Base-by-base conservation (phyloP, 2,113 vertebrate species). In the Glaucomys volans region DNA sequence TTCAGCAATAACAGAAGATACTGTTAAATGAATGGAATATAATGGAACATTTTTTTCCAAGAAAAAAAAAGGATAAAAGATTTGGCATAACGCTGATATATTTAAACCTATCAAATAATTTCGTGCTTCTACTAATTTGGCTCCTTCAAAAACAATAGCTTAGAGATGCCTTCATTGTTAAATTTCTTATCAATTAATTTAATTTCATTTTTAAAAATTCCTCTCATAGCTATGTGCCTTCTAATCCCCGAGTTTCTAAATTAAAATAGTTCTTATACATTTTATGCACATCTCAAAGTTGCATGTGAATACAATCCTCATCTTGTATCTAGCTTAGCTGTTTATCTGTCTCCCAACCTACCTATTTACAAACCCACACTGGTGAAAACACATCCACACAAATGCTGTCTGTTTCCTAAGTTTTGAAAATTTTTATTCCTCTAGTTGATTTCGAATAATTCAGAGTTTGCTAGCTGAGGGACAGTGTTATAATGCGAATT, bases 41-140 rank as follows among this genome's bases (percentile, higher is more conserved):
- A 44, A 47, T 35, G 32, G 20, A 66, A 35, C 4, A 30, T 44
- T 89, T 80, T 71, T 77, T 42, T 79, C 22, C 28, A 80, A 86
- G 40, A 90, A 20, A 71, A 8, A 59, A 85, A 85, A 64, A 80
- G 4, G 4, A 42, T 74, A 87, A 62, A 54, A 35, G 7, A n/a
- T 79, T 91, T 82, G 52, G 57, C 17, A 64, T 35, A 3, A 79
- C 3, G 42, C 4, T 2, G 13, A 47, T 47, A 40, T 2, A 47
- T 89, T 83, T 81, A 24, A 50, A 88, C 95, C 87, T 77, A 79
- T 87, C 44, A 90, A 89, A 89, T 52, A 85, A 82, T 37, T 89
- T 85, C 3, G 4, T 87, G 32, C 26, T 91, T 85, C 37, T 74
- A 12, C 2, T 72, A 91, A 89, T 40, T 86, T 4, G 66, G 26